Evolutionary conservation across 2,797 vertebrate genomes (phyloP).

Genomic region (Ceyx erithaca): DNA sequence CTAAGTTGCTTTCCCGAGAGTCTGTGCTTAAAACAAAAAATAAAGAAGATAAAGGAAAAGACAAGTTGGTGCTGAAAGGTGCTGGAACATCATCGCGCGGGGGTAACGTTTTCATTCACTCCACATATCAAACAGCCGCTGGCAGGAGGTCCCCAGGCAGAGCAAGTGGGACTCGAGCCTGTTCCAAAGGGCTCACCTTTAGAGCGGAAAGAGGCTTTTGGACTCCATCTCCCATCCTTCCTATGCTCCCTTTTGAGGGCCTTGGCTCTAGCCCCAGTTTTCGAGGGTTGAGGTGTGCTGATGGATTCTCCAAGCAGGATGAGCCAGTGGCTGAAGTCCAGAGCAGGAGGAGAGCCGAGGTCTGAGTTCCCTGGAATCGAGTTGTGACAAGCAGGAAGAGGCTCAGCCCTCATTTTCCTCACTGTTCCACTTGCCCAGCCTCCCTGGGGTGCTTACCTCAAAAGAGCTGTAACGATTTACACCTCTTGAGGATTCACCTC

Average conservation of each 20-base stretch:
- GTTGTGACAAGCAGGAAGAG: conserved; percentile 27
- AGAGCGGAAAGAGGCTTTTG: conserved; percentile 51
- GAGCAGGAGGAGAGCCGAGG: conserved; percentile 19
- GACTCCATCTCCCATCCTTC: conserved; percentile 47
- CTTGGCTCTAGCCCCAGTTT: conserved; percentile 47
- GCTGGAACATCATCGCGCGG: neutral
- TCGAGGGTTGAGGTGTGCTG: conserved; percentile 49
- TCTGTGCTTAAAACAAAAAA: neutral
- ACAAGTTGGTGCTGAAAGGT: conserved; percentile 55
- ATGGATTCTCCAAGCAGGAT: neutral
- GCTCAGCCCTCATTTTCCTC: conserved; percentile 40
- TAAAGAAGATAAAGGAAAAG: conserved; percentile 39
- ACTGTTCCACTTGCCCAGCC: neutral
- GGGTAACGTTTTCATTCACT: conserved; percentile 40
- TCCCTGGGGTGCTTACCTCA: neutral
- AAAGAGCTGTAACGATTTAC: neutral
- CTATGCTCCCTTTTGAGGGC: conserved; percentile 39
- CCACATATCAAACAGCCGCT: conserved; percentile 42
- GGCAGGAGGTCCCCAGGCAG: neutral
- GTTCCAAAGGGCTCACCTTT: conserved; percentile 57
- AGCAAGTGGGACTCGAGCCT: neutral
- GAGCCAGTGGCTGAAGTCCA: conserved; percentile 33
- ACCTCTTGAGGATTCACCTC: neutral
- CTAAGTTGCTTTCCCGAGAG: conserved; percentile 48
- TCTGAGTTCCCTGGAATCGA: neutral